These are phyloP conservation scores for Cataglyphis livida DNA, from an alignment of 2,888 invertebrate species.

Conservation along the genomic window DNA sequence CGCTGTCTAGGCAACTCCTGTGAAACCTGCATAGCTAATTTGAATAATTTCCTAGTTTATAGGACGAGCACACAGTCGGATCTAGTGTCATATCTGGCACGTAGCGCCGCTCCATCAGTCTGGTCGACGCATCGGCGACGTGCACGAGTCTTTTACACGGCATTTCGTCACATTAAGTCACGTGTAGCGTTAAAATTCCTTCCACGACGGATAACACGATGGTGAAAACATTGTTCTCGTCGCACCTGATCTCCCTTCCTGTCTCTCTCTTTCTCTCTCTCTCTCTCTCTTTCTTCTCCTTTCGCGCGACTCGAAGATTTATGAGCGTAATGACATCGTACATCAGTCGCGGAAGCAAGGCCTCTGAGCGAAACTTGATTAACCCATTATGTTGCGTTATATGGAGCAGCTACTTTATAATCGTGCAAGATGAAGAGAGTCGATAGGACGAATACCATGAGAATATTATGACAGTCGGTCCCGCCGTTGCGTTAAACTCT, in stretches of 20 bases:
- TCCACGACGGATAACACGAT: constrained; percentile 8
- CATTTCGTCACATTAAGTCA: constrained; percentile 29
- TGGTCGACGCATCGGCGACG: constrained; percentile 30
- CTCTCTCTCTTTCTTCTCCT: constrained; percentile 23
- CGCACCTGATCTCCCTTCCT: constrained; percentile 25
- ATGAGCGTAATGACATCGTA: constrained; percentile 52
- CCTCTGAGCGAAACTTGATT: constrained; percentile 52
- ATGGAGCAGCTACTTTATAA: constrained; percentile 45
- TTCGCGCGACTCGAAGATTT: constrained; percentile 33
- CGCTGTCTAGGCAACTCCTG: constrained; percentile 24
- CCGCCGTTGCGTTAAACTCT: constrained; percentile 36
- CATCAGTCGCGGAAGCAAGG: constrained; percentile 49
- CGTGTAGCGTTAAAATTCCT: constrained; percentile 27
- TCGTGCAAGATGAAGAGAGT: constrained; percentile 44
- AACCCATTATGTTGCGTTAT: constrained; percentile 51
- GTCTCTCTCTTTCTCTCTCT: neutral
- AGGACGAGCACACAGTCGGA: constrained; percentile 63
- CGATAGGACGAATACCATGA: constrained; percentile 47
- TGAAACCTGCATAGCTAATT: constrained; percentile 50
- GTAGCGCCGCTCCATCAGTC: constrained; percentile 45
- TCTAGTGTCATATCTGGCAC: constrained; percentile 51
- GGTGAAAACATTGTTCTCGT: constrained; percentile 41
- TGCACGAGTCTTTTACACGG: constrained; percentile 32
- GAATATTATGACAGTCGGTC: constrained; percentile 37
- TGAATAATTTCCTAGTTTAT: constrained; percentile 74